Evolutionary conservation across 2,113 vertebrate species (phyloP).

Genomic region (Zootoca vivipara): DNA sequence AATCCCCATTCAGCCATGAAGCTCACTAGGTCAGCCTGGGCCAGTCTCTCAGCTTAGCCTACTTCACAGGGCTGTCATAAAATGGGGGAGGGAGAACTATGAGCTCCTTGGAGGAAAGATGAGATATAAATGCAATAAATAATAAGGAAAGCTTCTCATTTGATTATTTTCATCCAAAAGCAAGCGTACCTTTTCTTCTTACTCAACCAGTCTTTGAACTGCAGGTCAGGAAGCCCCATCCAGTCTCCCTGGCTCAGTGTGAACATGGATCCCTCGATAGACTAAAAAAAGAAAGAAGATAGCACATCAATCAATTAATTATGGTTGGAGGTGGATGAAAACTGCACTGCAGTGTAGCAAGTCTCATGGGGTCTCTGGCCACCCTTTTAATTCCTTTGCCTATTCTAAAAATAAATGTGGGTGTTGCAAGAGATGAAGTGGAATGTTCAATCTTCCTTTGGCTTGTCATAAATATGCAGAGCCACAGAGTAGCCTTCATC

Average conservation of each 20-base stretch:
- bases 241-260: conserved; percentile 84
- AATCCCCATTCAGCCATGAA: too few species aligned
- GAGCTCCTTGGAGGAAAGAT: too few species aligned
- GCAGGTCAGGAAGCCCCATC: conserved; percentile 85
- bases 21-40: too few species aligned
- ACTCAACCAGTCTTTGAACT: conserved; percentile 81
- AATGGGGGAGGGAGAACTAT: too few species aligned
- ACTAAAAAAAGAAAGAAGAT: conserved; percentile 61
- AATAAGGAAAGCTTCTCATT: background rate
- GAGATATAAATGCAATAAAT: too few species aligned
- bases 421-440: too few species aligned
- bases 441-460: background rate
- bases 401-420: background rate
- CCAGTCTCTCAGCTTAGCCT: too few species aligned
- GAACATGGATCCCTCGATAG: conserved; percentile 83
- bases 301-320: conserved; percentile 7
- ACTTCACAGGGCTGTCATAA: too few species aligned
- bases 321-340: background rate
- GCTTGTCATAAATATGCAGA: background rate
- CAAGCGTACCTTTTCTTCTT: conserved; percentile 74
- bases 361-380: background rate
- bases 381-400: background rate
- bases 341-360: background rate
- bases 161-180: background rate
- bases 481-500: background rate